phyloP scores from a whole-genome alignment of 1,140 invertebrate genomes.

The Babylonia areolata region DNA sequence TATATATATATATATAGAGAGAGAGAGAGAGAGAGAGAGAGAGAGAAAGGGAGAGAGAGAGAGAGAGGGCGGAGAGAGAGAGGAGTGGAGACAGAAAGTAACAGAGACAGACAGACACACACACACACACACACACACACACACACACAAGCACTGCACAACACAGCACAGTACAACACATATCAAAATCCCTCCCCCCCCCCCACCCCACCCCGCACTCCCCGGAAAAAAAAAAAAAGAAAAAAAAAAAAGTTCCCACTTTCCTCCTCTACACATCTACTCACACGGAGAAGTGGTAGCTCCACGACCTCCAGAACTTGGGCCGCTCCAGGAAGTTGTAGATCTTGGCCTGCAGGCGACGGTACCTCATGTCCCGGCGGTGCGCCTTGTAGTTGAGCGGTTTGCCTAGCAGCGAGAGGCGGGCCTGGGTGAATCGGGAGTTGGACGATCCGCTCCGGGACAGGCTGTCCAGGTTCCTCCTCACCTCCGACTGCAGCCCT shows the following conservation, averaged over 20 bases:
- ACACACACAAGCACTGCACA: too few species aligned
- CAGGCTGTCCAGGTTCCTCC: constrained; percentile 44
- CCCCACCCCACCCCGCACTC: too few species aligned
- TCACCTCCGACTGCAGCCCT: constrained; percentile 32
- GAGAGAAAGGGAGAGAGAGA: too few species aligned
- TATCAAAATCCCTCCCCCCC: too few species aligned
- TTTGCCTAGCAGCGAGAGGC: constrained; percentile 93
- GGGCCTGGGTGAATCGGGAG: constrained; percentile 71
- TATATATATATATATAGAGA: too few species aligned
- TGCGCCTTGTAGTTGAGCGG: constrained; percentile 91
- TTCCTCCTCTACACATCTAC: constrained; percentile 71
- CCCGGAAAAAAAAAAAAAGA: too few species aligned
- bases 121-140: too few species aligned
- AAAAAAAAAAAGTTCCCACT: not conserved
- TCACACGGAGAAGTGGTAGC: constrained; percentile 96
- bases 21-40: too few species aligned
- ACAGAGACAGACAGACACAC: too few species aligned
- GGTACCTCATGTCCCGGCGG: constrained; percentile 88
- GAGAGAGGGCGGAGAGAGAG: too few species aligned
- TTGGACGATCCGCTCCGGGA: constrained; percentile 54
- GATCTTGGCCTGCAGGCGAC: constrained; percentile 90
- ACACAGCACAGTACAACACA: too few species aligned
- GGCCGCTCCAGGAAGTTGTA: constrained; percentile 97
- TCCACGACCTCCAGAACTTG: constrained; percentile 87
- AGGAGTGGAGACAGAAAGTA: too few species aligned